These are phyloP conservation scores for Nerophis ophidion DNA, from an alignment of 2,113 vertebrate species.

Conservation along the genomic window DNA sequence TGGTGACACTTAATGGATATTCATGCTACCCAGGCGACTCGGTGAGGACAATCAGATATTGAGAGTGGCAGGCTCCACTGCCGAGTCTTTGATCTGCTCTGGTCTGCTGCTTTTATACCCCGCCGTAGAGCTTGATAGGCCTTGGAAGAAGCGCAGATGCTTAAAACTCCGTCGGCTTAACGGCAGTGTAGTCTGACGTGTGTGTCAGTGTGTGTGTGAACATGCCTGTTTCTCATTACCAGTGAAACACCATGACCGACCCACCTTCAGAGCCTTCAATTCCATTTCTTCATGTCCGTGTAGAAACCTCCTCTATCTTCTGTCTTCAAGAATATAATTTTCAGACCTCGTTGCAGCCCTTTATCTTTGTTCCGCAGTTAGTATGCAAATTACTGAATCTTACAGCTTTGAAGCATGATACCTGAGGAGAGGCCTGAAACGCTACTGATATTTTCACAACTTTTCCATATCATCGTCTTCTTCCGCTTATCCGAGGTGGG, in stretches of 20 bases:
- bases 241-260: slow-evolving; percentile 29
- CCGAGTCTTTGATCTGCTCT: slow-evolving; percentile 52
- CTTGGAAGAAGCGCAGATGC: slow-evolving; percentile 18
- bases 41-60: slow-evolving; percentile 28
- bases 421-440: background rate
- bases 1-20: slow-evolving; percentile 23
- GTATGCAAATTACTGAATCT: slow-evolving; percentile 8
- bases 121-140: slow-evolving; percentile 41
- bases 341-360: slow-evolving; percentile 11
- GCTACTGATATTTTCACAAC: background rate
- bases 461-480: background rate
- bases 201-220: slow-evolving; percentile 13
- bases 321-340: slow-evolving; percentile 16
- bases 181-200: slow-evolving; percentile 9
- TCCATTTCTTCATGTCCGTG: slow-evolving; percentile 21
- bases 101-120: slow-evolving; percentile 48
- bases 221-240: slow-evolving; percentile 52
- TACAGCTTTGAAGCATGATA: too few species aligned
- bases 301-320: background rate
- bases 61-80: slow-evolving; percentile 33
- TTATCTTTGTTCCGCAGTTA: background rate
- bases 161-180: slow-evolving; percentile 16
- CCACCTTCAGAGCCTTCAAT: slow-evolving; percentile 51
- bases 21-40: slow-evolving; percentile 17
- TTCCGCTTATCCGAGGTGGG: too few species aligned